Conservation (phyloP, 2,797 vertebrate species). For the Merluccius polli region DNA sequence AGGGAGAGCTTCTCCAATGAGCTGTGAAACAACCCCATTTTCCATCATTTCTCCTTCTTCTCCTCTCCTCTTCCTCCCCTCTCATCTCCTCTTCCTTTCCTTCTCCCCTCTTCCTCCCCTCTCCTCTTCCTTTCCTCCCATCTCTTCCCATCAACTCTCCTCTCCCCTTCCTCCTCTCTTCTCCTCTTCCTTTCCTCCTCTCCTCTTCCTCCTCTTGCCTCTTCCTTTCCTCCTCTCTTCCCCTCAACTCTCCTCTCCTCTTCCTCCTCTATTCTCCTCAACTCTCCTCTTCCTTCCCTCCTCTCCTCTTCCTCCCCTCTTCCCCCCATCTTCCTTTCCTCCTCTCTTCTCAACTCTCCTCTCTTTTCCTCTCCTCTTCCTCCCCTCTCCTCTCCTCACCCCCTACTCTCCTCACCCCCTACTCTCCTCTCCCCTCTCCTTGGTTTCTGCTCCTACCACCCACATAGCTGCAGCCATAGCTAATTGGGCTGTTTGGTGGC, state of each 20-base stretch:
- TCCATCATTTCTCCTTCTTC: slow-evolving; percentile 67
- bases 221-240: slow-evolving; percentile 23
- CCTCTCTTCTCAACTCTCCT: slow-evolving; percentile 8
- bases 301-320: slow-evolving; percentile 36
- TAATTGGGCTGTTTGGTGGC: slow-evolving; percentile 68
- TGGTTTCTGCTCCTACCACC: slow-evolving; percentile 60
- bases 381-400: slow-evolving; percentile 44
- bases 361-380: neutral
- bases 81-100: neutral
- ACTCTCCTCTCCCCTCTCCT: slow-evolving; percentile 47
- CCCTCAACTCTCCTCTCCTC: slow-evolving; percentile 44
- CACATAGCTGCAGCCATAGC: slow-evolving; percentile 63
- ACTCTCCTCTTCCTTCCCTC: neutral
- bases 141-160: too few relatives aligned
- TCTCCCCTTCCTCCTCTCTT: slow-evolving; percentile 19
- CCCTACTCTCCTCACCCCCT: slow-evolving; percentile 61
- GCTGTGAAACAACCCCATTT: slow-evolving; percentile 80
- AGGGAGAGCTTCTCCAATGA: slow-evolving; percentile 77
- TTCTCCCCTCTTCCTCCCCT: slow-evolving; percentile 20
- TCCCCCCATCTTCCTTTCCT: slow-evolving; percentile 38
- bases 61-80: slow-evolving; percentile 43
- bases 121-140: too few relatives aligned
- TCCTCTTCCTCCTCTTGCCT: slow-evolving; percentile 45
- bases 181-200: slow-evolving; percentile 61
- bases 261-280: slow-evolving; percentile 40